These are phyloP conservation scores for Butastur rufipennis DNA, from an alignment of 2,113 vertebrate species.

Conservation along the genomic window DNA sequence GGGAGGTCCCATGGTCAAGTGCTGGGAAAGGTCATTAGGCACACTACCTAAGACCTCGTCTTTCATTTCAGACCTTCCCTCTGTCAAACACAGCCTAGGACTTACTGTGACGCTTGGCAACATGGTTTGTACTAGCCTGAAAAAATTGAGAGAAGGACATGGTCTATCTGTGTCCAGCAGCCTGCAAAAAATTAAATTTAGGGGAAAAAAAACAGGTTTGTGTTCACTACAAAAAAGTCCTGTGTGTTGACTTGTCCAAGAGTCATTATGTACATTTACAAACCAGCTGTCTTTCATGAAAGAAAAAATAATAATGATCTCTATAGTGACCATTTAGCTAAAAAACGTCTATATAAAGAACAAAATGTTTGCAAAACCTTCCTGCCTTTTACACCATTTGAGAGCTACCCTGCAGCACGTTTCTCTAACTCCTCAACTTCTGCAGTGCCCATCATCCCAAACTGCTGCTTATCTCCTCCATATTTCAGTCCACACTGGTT, in stretches of 20 bases:
- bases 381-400: background rate
- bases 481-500: background rate
- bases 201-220: background rate
- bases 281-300: background rate
- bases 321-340: background rate
- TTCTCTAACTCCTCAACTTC: background rate
- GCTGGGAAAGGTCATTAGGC: background rate
- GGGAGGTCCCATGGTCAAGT: fast-evolving
- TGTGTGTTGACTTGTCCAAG: background rate
- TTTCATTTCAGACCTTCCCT: background rate
- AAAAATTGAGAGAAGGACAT: background rate
- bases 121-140: background rate
- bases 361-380: background rate
- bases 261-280: background rate
- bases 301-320: background rate
- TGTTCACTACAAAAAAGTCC: background rate
- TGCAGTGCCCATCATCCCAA: background rate
- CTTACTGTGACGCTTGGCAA: background rate
- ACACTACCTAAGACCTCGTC: background rate
- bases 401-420: background rate
- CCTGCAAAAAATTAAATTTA: background rate
- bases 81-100: background rate
- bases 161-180: background rate
- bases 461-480: background rate
- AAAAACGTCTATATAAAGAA: background rate